Base-by-base conservation (phyloP, 2,888 invertebrate species). In the Cremastobaeus sp. region DNA sequence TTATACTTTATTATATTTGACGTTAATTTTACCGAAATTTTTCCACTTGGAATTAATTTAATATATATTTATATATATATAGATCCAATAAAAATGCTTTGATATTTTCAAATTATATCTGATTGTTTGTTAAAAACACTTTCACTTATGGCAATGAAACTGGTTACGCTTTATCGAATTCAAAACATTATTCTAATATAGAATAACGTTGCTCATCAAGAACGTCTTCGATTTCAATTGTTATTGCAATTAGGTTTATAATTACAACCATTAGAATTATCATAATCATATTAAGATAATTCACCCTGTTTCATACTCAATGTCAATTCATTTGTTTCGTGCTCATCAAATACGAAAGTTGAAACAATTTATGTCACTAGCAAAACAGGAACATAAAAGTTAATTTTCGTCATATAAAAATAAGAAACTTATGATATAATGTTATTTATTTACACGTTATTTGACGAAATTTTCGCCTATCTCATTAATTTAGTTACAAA, bases 361-460 rank as follows among this genome's bases (percentile, higher is more conserved):
- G 59, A 77, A 76, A 76, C 20, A 64, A 71, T 52, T 59, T 28
- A 52, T 64, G 55, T 65, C 52, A 64, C 75, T 81, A 78, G 78
- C 79, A 77, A 77, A 80, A 82, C 83, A 85, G 83, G 84, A 85
- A 85, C 84, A 84, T 85, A 84, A 82, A 80, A 78, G 65, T 77
- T 68, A 78, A 81, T 81, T 82, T 32, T 72, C 11, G 14, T 68
- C 50, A 35, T 69, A 57, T 11, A 71, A 71, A 71, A 79, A 80
- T 79, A 65, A 79, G 71, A 82, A 77, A 77, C 77, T 74, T 80
- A 79, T 71, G 32, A 60, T 65, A 76, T 78, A 50, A 4, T 30
- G 37, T 64, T 45, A 47, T 62, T 54, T 69, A 76, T 77, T 69
- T 80, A 80, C 77, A 81, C 79, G 80, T 81, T 77, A 79, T 77